Percentiles rank a stretch among this genome's conserved stretches.
Evolutionary conservation across 2,888 invertebrate genomes (phyloP).

Genomic region (Lasioglossum pauxillum): DNA sequence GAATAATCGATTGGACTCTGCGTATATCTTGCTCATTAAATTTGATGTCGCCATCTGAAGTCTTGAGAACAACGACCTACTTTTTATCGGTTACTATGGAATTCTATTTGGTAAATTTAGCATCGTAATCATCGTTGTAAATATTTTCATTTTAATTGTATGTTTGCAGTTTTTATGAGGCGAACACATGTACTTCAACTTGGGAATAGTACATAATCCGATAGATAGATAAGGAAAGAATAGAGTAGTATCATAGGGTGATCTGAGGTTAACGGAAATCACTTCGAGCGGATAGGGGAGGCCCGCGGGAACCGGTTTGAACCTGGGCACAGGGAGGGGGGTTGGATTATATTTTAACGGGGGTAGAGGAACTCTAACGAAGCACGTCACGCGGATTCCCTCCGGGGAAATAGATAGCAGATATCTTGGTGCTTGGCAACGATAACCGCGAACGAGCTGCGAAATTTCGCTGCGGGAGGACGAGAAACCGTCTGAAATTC

Average conservation of each 20-base stretch:
- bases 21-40: background rate
- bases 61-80: background rate
- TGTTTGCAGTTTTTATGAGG: background rate
- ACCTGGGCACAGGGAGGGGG: background rate
- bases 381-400: slow-evolving; percentile 26
- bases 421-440: slow-evolving; percentile 20
- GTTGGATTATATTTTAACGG: slow-evolving; percentile 2
- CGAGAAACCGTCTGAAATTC: slow-evolving; percentile 1
- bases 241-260: background rate
- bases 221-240: background rate
- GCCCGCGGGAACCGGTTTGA: background rate
- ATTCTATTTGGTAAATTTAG: background rate
- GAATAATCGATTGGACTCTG: background rate
- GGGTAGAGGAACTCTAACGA: background rate
- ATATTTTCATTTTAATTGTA: background rate
- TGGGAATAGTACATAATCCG: no score
- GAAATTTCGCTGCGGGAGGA: slow-evolving; percentile 35
- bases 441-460: slow-evolving; percentile 51
- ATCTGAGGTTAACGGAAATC: background rate
- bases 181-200: no score
- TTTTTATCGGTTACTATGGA: background rate
- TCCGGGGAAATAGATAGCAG: slow-evolving; percentile 40
- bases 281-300: background rate
- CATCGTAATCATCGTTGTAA: background rate
- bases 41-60: background rate